Evolutionary conservation across 2,888 invertebrate species (phyloP), one percentile per base, ranked within the genome.

Genomic region (Lamellibrachia columna): DNA sequence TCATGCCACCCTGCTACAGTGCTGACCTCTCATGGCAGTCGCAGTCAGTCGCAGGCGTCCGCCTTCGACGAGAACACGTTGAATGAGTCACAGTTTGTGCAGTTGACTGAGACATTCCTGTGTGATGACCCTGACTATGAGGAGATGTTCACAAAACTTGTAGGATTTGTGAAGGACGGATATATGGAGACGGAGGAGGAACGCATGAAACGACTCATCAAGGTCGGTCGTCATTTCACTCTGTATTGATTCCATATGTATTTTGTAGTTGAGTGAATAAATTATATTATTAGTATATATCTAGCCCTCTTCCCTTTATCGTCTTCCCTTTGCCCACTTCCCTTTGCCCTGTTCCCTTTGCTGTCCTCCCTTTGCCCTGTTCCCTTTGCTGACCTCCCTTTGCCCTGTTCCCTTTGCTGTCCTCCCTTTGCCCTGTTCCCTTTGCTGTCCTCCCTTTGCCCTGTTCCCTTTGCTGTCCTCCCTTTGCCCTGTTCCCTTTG

Each of bases 181-280:
- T 96, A 96, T 92, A 95, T 95, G 91, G 96, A 96, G 93, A 96
- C 96, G 7, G 96, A 96, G 93, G 96, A 96, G 4, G 96, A 96
- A 94, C 95, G 95, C 91, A 95, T 96, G 95, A 95, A 95, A 53
- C 94, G 96, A 93, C 93, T 96, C n/a, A 93, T 95, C 91, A 95
- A 95, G 95, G 96, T 96, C 40, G 40, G 40, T 40, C 40, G 40
- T 40, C 40, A 40, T 40, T 40, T 40, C 40, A 40, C 40, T 40
- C 40, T 40, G 40, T 1, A 40, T 40, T 40, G 0, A 40, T 40
- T 40, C 40, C 40, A 40, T 40, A 40, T 40, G 40, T 40, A 40
- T 40, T 40, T 40, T 40, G 40, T 40, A 40, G 40, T 40, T 40
- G 40, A 40, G 40, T 40, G 40, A 40, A 40, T 40, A 40, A 40